Evolutionary conservation across 1,140 invertebrate genomes (phyloP).

Genomic region (Eumeta japonica): DNA sequence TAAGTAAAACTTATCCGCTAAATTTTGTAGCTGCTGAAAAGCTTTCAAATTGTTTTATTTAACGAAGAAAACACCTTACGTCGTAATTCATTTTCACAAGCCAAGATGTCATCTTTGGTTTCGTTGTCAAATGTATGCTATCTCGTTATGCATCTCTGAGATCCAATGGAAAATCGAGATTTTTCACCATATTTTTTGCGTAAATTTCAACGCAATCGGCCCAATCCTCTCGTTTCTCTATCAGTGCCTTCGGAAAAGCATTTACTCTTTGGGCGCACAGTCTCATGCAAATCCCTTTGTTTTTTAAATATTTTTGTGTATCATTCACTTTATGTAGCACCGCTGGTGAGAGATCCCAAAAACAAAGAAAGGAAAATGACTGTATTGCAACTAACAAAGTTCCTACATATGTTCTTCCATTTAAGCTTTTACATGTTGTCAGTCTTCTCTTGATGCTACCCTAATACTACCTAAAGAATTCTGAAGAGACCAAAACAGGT

Average conservation of each 20-base stretch:
- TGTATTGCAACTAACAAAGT: constrained; percentile 11
- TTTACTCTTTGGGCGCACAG: background rate
- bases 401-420: constrained; percentile 9
- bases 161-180: background rate
- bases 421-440: constrained; percentile 8
- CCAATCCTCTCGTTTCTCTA: background rate
- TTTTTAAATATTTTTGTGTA: constrained; percentile 11
- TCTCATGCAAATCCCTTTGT: background rate
- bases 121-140: no score
- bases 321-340: constrained; percentile 10
- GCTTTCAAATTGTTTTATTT: background rate
- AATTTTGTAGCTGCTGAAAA: background rate
- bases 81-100: background rate
- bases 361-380: constrained; percentile 16
- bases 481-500: no score
- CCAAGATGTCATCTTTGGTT: no score
- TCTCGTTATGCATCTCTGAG: background rate
- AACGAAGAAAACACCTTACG: background rate
- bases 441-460: no score
- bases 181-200: background rate
- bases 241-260: background rate
- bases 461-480: no score
- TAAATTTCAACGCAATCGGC: background rate
- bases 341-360: constrained; percentile 6
- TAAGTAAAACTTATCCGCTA: no score